Evolutionary conservation across 2,797 vertebrate species (phyloP), one percentile per base, ranked within the genome.

Genomic region (Syncerus caffer): DNA sequence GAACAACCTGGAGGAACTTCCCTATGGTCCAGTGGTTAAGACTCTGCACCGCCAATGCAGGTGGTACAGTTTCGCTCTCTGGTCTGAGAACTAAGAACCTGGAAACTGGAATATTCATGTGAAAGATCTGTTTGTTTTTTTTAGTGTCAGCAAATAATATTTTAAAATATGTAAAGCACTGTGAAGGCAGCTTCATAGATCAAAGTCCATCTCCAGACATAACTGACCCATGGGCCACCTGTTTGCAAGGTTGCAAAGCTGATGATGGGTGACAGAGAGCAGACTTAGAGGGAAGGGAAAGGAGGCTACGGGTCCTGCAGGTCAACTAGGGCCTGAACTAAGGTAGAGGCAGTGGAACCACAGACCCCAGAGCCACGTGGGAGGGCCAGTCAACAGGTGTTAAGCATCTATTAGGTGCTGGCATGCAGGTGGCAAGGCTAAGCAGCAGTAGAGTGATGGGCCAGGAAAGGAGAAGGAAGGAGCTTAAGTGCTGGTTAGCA

Each of bases 281-380:
- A 19, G 17, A 23, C 6, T 0, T 34, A 19, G 7, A 21, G 1
- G 13, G 42, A 27, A 51, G n/a, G 23, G 5, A 51, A 51, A 3
- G 6, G 45, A 67, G 21, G 4, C 21, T 71, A 15, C 3, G 3
- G 50, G 29, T 3, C 1, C 15, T 50, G 3, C 42, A 47, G 51
- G 16, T 42, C 23, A 12, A 42, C 12, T 19, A 38, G 53, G 31
- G 17, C 55, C 55, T 3, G 8, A 21, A 7, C 45, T 51, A 23
- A 60, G 8, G 42, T 7, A 4, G 25, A 1, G 27, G 23, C 31
- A 29, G 27, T 12, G 16, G 27, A 12, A 23, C 13, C 2, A 4
- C 21, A 9, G 76, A 51, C 11, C 60, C 60, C 2, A 9, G 53
- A 57, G n/a, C 53, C 53, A 27, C 13, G 4, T 2, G 12, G 8